These are phyloP conservation scores for Acrocephalus scirpaceus DNA, from an alignment of 2,797 vertebrate species.

Conservation along the genomic window DNA sequence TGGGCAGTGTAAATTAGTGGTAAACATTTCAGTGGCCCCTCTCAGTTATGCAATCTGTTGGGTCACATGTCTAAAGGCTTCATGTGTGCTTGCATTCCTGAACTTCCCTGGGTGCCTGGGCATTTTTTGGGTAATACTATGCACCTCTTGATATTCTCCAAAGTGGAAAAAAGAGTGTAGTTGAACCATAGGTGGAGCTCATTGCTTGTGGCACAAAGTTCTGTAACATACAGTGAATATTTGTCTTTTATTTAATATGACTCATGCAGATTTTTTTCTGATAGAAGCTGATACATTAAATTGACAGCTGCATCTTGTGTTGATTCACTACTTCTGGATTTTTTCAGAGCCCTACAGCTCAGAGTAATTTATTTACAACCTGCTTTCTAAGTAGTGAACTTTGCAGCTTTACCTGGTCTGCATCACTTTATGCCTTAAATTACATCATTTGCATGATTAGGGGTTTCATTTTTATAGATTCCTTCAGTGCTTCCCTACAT, in stretches of 20 bases:
- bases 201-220: neutral
- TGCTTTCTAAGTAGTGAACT: neutral
- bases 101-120: neutral
- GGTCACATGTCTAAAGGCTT: neutral
- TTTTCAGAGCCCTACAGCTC: neutral
- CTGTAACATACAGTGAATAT: neutral
- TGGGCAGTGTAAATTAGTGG: rapidly evolving
- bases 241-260: neutral
- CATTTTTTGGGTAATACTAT: neutral
- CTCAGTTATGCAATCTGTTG: neutral
- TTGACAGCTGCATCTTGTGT: neutral
- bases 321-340: neutral
- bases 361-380: neutral
- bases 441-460: neutral
- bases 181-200: neutral
- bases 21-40: neutral
- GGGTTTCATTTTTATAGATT: neutral
- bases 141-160: neutral
- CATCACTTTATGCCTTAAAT: neutral
- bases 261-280: neutral
- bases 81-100: neutral
- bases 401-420: neutral
- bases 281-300: neutral
- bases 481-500: neutral
- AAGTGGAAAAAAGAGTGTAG: neutral